Evolutionary conservation across 2,888 invertebrate species (phyloP).

Genomic region (Lycia hirtaria): DNA sequence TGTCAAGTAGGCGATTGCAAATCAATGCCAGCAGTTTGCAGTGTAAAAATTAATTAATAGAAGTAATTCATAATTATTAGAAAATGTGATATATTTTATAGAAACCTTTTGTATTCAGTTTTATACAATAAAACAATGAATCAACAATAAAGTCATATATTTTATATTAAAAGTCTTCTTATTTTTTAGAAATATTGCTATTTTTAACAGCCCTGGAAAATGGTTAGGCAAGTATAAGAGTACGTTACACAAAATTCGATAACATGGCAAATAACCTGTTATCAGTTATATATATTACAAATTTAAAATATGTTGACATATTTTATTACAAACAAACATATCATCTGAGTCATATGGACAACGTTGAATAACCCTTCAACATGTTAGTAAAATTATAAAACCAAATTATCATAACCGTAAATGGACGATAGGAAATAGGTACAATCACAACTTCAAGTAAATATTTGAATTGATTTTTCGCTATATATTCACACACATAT

Average conservation of each 20-base stretch:
- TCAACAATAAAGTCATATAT: conserved; percentile 31
- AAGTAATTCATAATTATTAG: conserved; percentile 1
- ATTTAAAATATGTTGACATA: not conserved
- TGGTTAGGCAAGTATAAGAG: not conserved
- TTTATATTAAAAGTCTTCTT: conserved; percentile 28
- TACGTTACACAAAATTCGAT: not conserved
- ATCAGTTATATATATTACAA: not conserved
- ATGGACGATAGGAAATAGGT: too few species aligned
- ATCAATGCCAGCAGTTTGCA: conserved; percentile 7
- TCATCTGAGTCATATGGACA: not conserved
- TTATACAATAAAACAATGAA: conserved; percentile 31
- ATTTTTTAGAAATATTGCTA: conserved; percentile 11
- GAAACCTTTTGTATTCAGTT: conserved; percentile 6
- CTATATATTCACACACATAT: too few species aligned
- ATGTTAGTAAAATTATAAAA: too few species aligned
- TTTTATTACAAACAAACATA: not conserved
- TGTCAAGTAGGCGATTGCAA: not conserved
- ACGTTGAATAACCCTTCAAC: too few species aligned
- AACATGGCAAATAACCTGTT: not conserved
- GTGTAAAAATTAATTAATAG: conserved; percentile 1
- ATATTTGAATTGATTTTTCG: too few species aligned
- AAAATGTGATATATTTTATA: conserved; percentile 31
- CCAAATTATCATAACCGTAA: too few species aligned
- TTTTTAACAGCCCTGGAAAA: conserved; percentile 3
- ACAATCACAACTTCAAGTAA: too few species aligned